Conservation (phyloP, 1,140 invertebrate species). For the Platyura marginata region DNA sequence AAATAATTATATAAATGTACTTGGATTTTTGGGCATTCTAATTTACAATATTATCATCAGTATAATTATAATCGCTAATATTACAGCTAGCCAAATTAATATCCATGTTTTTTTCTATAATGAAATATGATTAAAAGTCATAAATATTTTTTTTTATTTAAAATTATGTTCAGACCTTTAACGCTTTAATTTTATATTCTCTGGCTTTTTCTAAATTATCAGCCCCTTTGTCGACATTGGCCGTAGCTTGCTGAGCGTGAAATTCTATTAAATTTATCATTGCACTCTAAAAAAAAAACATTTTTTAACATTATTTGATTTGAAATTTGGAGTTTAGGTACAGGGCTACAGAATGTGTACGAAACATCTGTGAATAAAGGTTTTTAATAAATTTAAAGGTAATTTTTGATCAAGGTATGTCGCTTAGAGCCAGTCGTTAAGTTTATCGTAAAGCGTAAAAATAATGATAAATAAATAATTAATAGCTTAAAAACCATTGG, state of each 20-base stretch:
- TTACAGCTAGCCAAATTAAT: neutral
- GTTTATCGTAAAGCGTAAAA: too few species aligned
- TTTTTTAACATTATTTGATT: neutral
- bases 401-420: neutral
- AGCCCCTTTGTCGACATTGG: constrained; percentile 17
- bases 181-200: constrained; percentile 14
- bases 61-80: neutral
- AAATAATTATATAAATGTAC: too few species aligned
- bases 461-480: too few species aligned
- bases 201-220: constrained; percentile 18
- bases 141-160: neutral
- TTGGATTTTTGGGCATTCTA: too few species aligned
- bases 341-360: too few species aligned
- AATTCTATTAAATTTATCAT: constrained; percentile 21
- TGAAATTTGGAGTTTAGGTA: neutral
- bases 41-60: neutral
- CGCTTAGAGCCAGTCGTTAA: too few species aligned
- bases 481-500: too few species aligned
- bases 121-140: neutral
- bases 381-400: neutral
- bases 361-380: too few species aligned
- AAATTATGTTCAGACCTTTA: constrained; percentile 12
- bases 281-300: constrained; percentile 10
- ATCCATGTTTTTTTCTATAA: neutral
- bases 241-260: constrained; percentile 19